These are phyloP conservation scores for Kryphioiulus occultus DNA, from an alignment of 2,888 invertebrate genomes.

Conservation along the genomic window DNA sequence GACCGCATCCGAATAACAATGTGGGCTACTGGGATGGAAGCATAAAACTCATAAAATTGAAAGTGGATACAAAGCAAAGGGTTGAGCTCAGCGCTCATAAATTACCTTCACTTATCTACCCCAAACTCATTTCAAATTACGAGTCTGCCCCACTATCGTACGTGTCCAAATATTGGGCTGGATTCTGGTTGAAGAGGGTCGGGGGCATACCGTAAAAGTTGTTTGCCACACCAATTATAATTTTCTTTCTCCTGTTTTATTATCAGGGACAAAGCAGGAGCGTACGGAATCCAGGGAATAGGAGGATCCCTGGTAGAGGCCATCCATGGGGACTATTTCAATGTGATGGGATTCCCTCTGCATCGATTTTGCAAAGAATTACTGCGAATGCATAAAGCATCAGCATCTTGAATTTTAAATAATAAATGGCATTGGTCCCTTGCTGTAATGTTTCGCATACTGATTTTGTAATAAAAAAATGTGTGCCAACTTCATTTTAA, in stretches of 20 bases:
- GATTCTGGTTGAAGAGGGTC: not conserved
- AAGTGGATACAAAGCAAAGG: not conserved
- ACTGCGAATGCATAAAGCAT: not conserved
- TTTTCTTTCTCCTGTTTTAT: not conserved
- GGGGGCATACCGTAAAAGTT: not conserved
- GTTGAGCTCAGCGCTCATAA: not conserved
- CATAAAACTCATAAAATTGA: not conserved
- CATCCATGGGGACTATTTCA: slow-evolving; percentile 84
- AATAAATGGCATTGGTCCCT: not conserved
- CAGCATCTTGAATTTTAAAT: slow-evolving; percentile 8
- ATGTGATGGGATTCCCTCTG: slow-evolving; percentile 87
- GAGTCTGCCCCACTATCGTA: not conserved
- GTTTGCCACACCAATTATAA: not conserved
- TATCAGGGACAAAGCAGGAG: slow-evolving; percentile 86
- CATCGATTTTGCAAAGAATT: slow-evolving; percentile 65
- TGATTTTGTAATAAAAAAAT: not conserved
- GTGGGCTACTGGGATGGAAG: not conserved
- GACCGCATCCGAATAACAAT: slow-evolving; percentile 26
- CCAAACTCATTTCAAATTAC: slow-evolving; percentile 24
- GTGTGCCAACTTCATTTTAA: not conserved
- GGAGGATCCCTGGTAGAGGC: slow-evolving; percentile 83
- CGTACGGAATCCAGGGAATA: slow-evolving; percentile 85
- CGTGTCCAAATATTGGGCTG: not conserved
- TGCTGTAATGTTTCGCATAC: not conserved
- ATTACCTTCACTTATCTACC: slow-evolving; percentile 30